Evolutionary conservation across 2,797 vertebrate genomes (phyloP).

Genomic region (Chrysocyon brachyurus): DNA sequence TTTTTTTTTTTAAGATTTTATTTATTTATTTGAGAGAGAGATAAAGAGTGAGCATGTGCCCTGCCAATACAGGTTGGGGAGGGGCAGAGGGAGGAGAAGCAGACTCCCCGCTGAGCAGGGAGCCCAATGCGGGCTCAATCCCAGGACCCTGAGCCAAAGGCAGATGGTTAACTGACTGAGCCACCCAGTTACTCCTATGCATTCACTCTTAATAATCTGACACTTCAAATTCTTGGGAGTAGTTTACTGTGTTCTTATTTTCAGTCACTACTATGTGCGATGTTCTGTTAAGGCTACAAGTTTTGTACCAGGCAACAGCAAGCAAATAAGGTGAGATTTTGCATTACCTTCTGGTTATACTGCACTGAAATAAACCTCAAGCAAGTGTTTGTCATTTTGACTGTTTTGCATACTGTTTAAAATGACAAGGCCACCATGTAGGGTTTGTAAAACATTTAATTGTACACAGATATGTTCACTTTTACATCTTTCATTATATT

Average conservation of each 20-base stretch:
- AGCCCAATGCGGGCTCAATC: no score
- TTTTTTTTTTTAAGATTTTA: no score
- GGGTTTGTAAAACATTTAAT: neutral
- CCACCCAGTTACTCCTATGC: neutral
- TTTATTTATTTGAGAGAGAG: no score
- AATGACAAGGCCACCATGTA: neutral
- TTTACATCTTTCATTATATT: constrained; percentile 21
- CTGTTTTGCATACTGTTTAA: constrained; percentile 37
- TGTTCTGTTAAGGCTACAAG: neutral
- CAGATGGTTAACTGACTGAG: no score
- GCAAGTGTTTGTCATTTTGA: neutral
- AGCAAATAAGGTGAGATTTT: constrained; percentile 33
- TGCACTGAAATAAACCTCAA: constrained; percentile 53
- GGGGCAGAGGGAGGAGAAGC: no score
- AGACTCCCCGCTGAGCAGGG: no score
- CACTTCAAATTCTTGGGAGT: neutral
- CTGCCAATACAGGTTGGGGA: no score
- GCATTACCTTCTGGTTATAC: constrained; percentile 10
- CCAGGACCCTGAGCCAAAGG: no score
- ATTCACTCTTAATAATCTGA: neutral
- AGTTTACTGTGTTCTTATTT: neutral
- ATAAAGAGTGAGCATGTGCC: no score
- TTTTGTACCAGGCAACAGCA: constrained; percentile 37
- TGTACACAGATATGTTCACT: neutral
- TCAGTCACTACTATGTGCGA: neutral